Evolutionary conservation across 1,140 invertebrate genomes (phyloP).

Genomic region (Aphelinus certus): DNA sequence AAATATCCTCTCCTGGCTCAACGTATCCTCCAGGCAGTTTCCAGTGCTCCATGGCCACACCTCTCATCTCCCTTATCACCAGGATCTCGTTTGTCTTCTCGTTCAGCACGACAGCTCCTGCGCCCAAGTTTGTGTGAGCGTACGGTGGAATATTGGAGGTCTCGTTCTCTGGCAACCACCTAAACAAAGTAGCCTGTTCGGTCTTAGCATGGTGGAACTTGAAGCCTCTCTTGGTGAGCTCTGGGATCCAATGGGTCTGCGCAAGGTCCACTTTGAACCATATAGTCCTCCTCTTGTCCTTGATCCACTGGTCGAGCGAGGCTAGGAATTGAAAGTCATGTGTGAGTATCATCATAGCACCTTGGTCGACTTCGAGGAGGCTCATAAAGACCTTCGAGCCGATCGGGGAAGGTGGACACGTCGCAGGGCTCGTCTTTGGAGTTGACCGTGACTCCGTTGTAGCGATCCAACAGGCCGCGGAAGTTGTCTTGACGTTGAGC

Average conservation of each 20-base stretch:
- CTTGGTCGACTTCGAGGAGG: no score
- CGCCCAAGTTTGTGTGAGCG: slow-evolving; percentile 87
- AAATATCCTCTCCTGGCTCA: slow-evolving; percentile 84
- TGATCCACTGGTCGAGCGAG: slow-evolving; percentile 77
- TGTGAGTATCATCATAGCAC: no score
- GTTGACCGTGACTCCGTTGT: slow-evolving; percentile 76
- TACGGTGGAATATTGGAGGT: slow-evolving; percentile 79
- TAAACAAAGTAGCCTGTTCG: slow-evolving; percentile 81
- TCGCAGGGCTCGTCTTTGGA: slow-evolving; percentile 70
- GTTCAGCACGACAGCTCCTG: slow-evolving; percentile 88
- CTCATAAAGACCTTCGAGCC: slow-evolving; percentile 67
- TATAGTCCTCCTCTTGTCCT: slow-evolving; percentile 74
- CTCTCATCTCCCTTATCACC: slow-evolving; percentile 78
- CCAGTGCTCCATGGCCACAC: slow-evolving; percentile 69
- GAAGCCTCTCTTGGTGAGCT: slow-evolving; percentile 82
- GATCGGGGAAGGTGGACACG: slow-evolving; percentile 62
- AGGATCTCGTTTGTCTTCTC: slow-evolving; percentile 75
- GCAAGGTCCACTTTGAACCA: slow-evolving; percentile 83
- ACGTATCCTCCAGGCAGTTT: slow-evolving; percentile 93
- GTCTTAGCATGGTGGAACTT: slow-evolving; percentile 87
- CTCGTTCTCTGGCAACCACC: slow-evolving; percentile 78
- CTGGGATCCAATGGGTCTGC: slow-evolving; percentile 80
- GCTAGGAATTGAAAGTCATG: slow-evolving; percentile 52
- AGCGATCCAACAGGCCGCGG: slow-evolving; percentile 72
- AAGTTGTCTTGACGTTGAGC: slow-evolving; percentile 54